Conservation (phyloP, 2,888 invertebrate species). For the Yponomeuta malinellus region DNA sequence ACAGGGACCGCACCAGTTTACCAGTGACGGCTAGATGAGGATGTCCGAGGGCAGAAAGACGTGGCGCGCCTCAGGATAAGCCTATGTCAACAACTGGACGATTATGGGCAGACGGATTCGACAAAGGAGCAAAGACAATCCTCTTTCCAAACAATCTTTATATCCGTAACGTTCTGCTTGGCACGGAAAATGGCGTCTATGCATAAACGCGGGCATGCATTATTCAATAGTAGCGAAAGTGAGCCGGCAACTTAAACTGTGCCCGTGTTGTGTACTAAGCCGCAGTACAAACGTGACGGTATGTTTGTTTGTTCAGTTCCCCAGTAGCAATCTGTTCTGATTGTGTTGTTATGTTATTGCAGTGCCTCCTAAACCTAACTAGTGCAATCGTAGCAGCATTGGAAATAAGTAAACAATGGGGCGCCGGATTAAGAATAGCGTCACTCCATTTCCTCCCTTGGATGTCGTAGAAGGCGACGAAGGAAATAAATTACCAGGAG, state of each 20-base stretch:
- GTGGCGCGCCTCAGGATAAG: too few species aligned
- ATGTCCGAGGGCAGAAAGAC: too few species aligned
- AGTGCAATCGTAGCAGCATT: too few species aligned
- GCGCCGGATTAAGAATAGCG: too few species aligned
- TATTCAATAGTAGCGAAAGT: constrained; percentile 1
- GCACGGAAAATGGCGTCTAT: not conserved
- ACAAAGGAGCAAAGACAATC: not conserved
- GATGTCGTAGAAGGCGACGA: too few species aligned
- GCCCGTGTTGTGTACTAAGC: not conserved
- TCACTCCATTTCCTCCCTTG: too few species aligned
- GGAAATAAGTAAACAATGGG: too few species aligned
- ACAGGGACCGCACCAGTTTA: too few species aligned
- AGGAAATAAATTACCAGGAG: too few species aligned
- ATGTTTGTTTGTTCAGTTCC: not conserved
- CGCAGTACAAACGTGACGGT: not conserved
- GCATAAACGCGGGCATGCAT: not conserved
- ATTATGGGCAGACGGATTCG: not conserved
- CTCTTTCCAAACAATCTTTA: not conserved
- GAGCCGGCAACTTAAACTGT: not conserved
- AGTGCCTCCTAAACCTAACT: too few species aligned
- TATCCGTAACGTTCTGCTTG: not conserved
- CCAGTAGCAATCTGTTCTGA: not conserved
- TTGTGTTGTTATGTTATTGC: not conserved
- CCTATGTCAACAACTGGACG: too few species aligned
- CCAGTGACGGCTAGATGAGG: too few species aligned